Evolutionary conservation across 1,140 invertebrate genomes (phyloP), one percentile per base, ranked within the genome.

Genomic region (Nebria ingens): DNA sequence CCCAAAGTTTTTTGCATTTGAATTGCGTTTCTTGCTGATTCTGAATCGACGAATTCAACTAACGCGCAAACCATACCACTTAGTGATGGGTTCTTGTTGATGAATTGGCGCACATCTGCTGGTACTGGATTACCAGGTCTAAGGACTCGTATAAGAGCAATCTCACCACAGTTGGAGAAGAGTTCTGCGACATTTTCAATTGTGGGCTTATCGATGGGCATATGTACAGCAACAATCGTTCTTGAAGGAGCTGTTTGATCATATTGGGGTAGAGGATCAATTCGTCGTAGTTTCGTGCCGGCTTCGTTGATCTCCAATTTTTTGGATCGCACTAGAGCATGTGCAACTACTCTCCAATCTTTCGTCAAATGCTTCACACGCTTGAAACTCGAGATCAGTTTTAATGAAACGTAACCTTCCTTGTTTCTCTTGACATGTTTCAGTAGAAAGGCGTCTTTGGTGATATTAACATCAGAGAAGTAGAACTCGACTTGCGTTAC

Each of bases 401-500:
- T 97, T 4, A 97, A 74, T 23, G 89, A 93, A 1, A 97, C 93
- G 71, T 88, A 97, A 9, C 94, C 93, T 71, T 94, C 91, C 69
- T 94, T 95, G 68, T 96, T 95, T 19, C 93, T 78, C 23, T 90
- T 82, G 2, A 97, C 92, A 70, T 97, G 93, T 70, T 97, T 97
- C 25, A 97, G 70, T 2, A 97, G 73, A 71, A 97, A 97, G 1
- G 93, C 91, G 68, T 97, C 93, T 71, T 95, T 96, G 1, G 91
- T 82, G 56, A 97, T 92, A 67, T 93, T 94, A 15, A 86, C 89
- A 69, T 97, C 92, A 55, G 91, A 93, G 69, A 97, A 96, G 71
- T 96, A 96, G 68, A 89, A 93, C 72, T 93, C 91, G 4, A 93
- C 90, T 68, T 92, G 88, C 34, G 84, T 77, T 34, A 89, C 81